Percentiles rank a stretch among this genome's conserved stretches.
phyloP scores from a whole-genome alignment of 2,113 vertebrate species.

The Epinephelus cyanopodus region DNA sequence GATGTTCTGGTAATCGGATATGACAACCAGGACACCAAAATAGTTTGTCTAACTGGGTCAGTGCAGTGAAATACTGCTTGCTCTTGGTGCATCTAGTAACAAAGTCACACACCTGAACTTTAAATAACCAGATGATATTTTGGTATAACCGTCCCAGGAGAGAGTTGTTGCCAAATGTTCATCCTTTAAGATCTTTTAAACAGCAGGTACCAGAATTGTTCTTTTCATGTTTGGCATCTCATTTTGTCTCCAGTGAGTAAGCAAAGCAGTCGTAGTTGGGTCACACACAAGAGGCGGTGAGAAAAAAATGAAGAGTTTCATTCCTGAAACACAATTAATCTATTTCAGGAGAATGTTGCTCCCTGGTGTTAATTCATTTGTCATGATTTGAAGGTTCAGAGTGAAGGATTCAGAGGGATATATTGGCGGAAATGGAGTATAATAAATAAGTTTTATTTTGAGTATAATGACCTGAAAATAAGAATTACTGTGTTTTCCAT shows the following conservation, averaged over 20 bases:
- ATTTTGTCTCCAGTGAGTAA: background rate
- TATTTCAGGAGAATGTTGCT: background rate
- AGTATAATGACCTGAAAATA: too few relatives aligned
- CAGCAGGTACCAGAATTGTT: background rate
- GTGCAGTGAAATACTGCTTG: background rate
- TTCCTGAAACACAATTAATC: background rate
- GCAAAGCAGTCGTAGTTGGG: too few relatives aligned
- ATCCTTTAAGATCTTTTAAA: background rate
- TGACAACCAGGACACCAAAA: constrained; percentile 21
- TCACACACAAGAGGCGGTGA: background rate
- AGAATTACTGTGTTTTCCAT: too few relatives aligned
- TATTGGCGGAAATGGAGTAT: too few relatives aligned
- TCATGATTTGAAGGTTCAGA: background rate
- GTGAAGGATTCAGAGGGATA: too few relatives aligned
- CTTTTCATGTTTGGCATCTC: background rate
- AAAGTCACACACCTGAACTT: background rate
- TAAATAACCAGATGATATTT: constrained; percentile 7
- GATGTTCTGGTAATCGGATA: constrained; percentile 1
- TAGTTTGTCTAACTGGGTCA: constrained; percentile 24
- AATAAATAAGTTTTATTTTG: too few relatives aligned
- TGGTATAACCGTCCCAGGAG: background rate
- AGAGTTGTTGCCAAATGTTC: background rate
- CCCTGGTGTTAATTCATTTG: background rate
- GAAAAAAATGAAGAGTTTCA: too few relatives aligned
- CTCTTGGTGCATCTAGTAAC: background rate